Evolutionary conservation across 2,888 invertebrate species (phyloP), one percentile per base, ranked within the genome.

Genomic region (Caenorhabditis parvicauda): DNA sequence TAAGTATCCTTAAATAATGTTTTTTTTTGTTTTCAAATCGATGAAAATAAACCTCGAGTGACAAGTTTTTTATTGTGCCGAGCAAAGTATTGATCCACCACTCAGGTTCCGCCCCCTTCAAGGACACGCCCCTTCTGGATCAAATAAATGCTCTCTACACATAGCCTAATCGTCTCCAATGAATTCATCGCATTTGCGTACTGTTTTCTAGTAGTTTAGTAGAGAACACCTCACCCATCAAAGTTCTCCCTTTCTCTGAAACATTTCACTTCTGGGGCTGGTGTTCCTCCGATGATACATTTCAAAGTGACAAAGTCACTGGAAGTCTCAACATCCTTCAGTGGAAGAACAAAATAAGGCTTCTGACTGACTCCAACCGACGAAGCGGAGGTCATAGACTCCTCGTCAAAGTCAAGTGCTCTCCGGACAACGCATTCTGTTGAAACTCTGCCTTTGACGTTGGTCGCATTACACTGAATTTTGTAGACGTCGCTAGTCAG

Each of bases 391-490:
- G 12, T 47, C 38, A n/a, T 38, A 21, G 35, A n/a, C 1, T 22
- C 27, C 21, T 42, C 38, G 24, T 25, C 27, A 25, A 32, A 22
- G 17, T 35, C 43, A 1, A 24, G 22, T 22, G 48, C 48, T 37
- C 29, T 51, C 32, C 46, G 38, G 4, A 58, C 12, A 5, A 55
- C 38, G 38, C 66, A 64, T 22, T 50, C 59, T 14, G 66, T 67
- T 22, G 50, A 53, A 0, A 41, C 65, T 37, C 43, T 59, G 49
- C 69, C 69, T 42, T 58, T 59, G 19, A 56, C 51, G 35, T 72
- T 72, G 5, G 50, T 60, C 1, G 70, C 71, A 25, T 57, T 65
- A 35, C 71, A 72, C 32, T 51, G 42, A 3, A 70, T 63, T 9
- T 42, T 56, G 4, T 52, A 12, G 2, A 9, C 22, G 9, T 56